Conservation (phyloP, 2,797 vertebrate species). For the Brachyrhaphis roseni region DNA sequence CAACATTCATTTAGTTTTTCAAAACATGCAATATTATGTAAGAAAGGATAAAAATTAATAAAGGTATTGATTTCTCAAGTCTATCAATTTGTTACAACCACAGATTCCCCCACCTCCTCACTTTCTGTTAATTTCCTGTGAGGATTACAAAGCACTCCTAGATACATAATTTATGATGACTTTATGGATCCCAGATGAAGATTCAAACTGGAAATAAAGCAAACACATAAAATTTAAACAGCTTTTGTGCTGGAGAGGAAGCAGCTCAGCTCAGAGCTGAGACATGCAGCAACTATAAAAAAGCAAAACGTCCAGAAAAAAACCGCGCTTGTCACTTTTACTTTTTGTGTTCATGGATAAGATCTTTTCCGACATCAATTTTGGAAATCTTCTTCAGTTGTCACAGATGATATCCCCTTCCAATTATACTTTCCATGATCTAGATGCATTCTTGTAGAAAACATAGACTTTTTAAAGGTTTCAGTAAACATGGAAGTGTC, state of each 20-base stretch:
- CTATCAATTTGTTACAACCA: not conserved
- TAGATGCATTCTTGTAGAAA: not conserved
- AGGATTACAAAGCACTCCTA: not conserved
- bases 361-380: too few species aligned
- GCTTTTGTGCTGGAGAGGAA: constrained; percentile 11
- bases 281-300: constrained; percentile 2
- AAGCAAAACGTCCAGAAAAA: not conserved
- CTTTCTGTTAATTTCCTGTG: constrained; percentile 7
- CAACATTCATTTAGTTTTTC: not conserved
- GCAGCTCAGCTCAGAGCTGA: not conserved
- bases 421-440: not conserved
- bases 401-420: not conserved
- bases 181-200: constrained; percentile 7
- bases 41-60: not conserved
- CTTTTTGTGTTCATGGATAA: too few species aligned
- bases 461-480: too few species aligned
- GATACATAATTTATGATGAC: constrained; percentile 33
- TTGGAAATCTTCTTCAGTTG: not conserved
- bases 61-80: not conserved
- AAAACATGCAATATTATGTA: not conserved
- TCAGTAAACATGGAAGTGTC: too few species aligned
- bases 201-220: constrained; percentile 24
- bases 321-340: not conserved
- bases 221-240: constrained; percentile 27
- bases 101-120: not conserved